These are phyloP conservation scores for Campoplex capitator DNA, from an alignment of 2,888 invertebrate genomes.

Conservation along the genomic window DNA sequence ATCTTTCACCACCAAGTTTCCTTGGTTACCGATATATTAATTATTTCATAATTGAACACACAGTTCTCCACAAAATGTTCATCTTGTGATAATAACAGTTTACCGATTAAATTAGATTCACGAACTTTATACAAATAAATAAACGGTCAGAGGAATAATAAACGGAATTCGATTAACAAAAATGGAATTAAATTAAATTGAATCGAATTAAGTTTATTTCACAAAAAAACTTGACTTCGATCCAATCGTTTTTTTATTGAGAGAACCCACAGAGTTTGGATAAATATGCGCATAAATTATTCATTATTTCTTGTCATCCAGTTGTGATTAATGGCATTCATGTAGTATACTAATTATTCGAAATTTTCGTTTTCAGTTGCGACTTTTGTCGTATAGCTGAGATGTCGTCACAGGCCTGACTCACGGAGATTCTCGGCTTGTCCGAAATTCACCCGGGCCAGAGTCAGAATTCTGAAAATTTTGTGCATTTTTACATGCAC, in stretches of 20 bases:
- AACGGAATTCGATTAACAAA: neutral
- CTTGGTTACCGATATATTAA: conserved; percentile 60
- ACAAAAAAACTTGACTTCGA: conserved; percentile 26
- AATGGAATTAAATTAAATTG: conserved; percentile 3
- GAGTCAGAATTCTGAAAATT: conserved; percentile 7
- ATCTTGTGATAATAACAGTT: neutral
- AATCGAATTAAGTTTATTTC: neutral
- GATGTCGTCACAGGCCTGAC: neutral
- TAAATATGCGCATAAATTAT: conserved; percentile 4
- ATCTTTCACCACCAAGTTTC: conserved; percentile 40
- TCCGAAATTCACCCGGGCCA: neutral
- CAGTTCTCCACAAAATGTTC: conserved; percentile 3
- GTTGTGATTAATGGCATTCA: neutral
- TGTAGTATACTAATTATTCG: neutral
- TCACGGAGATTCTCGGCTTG: neutral
- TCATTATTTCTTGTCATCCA: neutral
- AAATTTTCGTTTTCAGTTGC: neutral
- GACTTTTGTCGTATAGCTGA: neutral
- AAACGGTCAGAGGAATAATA: neutral
- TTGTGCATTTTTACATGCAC: neutral
- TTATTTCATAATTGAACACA: conserved; percentile 39
- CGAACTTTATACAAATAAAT: conserved; percentile 4
- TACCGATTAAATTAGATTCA: neutral
- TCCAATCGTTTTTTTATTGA: neutral
- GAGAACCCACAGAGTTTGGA: neutral